Percentiles rank a stretch among this genome's conserved stretches.
Evolutionary conservation across 1,140 invertebrate species (phyloP).

Genomic region (Mycetomoellerius zeteki): DNA sequence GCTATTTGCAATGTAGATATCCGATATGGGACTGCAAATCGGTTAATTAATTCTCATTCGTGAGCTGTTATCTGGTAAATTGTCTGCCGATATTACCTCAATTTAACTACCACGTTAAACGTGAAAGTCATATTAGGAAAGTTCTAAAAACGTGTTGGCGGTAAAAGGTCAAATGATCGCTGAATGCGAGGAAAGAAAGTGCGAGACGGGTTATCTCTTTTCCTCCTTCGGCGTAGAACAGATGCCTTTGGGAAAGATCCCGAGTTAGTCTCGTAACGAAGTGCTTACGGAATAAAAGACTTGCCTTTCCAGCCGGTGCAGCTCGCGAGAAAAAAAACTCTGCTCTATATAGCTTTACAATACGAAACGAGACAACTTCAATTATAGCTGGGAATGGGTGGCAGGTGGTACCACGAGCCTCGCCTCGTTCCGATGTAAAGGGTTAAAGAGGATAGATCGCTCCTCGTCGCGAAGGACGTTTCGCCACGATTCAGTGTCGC

Average conservation of each 20-base stretch:
- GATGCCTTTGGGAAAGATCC: conserved; percentile 22
- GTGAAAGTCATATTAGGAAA: conserved; percentile 53
- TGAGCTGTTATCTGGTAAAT: conserved; percentile 44
- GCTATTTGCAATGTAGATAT: neutral
- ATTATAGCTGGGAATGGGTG: conserved; percentile 65
- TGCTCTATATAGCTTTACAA: conserved; percentile 60
- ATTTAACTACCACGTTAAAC: conserved; percentile 47
- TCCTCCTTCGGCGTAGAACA: neutral
- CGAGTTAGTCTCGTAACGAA: conserved; percentile 48
- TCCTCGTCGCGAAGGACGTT: conserved; percentile 40
- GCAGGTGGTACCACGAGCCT: conserved; percentile 64
- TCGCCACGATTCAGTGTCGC: neutral
- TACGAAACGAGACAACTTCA: conserved; percentile 65
- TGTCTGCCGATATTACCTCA: conserved; percentile 40
- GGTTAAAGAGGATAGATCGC: conserved; percentile 62
- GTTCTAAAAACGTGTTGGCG: conserved; percentile 54
- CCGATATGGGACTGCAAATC: conserved; percentile 28
- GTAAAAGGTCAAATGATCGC: conserved; percentile 61
- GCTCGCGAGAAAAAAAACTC: conserved; percentile 24
- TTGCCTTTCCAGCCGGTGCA: conserved; percentile 36
- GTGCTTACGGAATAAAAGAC: conserved; percentile 54
- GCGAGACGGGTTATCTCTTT: neutral
- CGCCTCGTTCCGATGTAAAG: conserved; percentile 59
- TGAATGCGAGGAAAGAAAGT: conserved; percentile 35
- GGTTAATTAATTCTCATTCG: conserved; percentile 43